These are phyloP conservation scores for Madoqua kirkii DNA, from an alignment of 2,113 vertebrate species.

Conservation along the genomic window DNA sequence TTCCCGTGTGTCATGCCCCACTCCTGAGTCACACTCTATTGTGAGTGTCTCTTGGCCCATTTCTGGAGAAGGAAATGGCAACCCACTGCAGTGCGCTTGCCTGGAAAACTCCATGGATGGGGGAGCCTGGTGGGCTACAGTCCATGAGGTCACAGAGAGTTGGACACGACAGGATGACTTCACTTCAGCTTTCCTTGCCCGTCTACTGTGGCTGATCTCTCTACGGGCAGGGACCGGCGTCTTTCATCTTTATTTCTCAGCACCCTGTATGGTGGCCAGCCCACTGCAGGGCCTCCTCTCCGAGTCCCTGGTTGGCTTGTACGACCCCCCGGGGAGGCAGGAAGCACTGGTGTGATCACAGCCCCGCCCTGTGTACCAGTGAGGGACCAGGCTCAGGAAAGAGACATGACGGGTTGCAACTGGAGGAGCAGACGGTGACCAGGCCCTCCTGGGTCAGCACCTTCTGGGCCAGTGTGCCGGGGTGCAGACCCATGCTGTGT, in stretches of 20 bases:
- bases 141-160: background rate
- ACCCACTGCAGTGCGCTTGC: background rate
- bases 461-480: background rate
- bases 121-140: background rate
- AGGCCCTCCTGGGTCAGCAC: background rate
- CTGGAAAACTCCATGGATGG: background rate
- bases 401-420: background rate
- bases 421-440: background rate
- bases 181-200: background rate
- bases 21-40: accelerated
- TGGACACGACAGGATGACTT: background rate
- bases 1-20: background rate
- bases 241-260: background rate
- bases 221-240: background rate
- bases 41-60: background rate
- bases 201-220: background rate
- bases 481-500: background rate
- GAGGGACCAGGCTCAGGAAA: background rate
- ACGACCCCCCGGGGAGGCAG: accelerated
- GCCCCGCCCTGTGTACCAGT: accelerated
- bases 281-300: background rate
- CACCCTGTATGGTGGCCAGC: background rate
- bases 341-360: background rate
- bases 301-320: background rate
- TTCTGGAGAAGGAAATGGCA: background rate